phyloP scores from a whole-genome alignment of 2,888 invertebrate species.

The Mythimna lalbum region DNA sequence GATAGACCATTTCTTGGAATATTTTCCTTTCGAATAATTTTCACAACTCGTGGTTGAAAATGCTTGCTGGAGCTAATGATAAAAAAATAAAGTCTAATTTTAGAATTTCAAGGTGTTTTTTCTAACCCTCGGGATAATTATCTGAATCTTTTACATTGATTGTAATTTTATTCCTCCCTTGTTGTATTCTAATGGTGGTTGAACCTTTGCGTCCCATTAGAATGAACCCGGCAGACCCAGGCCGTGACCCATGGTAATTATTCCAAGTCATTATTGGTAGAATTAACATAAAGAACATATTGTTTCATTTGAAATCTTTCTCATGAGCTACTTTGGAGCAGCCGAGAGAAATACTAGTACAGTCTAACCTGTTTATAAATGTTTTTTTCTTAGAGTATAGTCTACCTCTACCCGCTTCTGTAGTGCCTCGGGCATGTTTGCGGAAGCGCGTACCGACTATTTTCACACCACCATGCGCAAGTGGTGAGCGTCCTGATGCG shows the following conservation, averaged over 20 bases:
- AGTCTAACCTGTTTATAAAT: background rate
- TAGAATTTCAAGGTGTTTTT: background rate
- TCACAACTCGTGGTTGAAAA: too few species aligned
- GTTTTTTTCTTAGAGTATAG: background rate
- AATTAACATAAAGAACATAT: conserved; percentile 23
- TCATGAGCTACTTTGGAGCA: background rate
- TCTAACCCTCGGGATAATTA: background rate
- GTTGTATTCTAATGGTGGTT: conserved; percentile 10
- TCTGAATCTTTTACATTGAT: background rate
- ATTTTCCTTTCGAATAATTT: too few species aligned
- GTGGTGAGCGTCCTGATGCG: too few species aligned
- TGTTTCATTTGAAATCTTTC: background rate
- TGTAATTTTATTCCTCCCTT: background rate
- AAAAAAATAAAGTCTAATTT: background rate
- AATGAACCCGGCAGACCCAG: background rate
- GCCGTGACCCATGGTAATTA: conserved; percentile 24
- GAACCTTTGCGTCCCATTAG: conserved; percentile 5
- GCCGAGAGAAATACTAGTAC: background rate
- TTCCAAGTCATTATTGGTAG: conserved; percentile 16
- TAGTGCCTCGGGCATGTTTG: too few species aligned
- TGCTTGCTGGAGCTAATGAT: background rate
- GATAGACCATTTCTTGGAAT: too few species aligned
- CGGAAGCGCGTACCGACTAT: too few species aligned
- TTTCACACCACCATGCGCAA: too few species aligned
- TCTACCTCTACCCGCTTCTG: too few species aligned